Base-by-base conservation (phyloP, 2,797 vertebrate genomes). In the Rousettus madagascariensis region DNA sequence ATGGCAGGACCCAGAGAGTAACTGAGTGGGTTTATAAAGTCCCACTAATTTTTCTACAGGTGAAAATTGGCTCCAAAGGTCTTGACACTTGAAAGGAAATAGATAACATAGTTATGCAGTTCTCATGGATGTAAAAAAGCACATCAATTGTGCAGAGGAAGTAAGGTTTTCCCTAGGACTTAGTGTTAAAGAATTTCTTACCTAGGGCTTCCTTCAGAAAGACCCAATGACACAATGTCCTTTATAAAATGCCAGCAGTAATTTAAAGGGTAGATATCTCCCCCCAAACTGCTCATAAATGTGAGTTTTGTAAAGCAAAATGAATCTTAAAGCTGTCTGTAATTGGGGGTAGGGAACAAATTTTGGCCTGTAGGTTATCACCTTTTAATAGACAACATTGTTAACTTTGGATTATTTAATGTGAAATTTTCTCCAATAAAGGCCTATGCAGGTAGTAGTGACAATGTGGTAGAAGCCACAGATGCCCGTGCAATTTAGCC, bases 261-360 rank as follows among this genome's bases (percentile, higher is more conserved):
- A 77, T 46, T 89, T 87, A 41, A 72, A 94, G 57, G 43, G 36
- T 61, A 69, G 53, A 87, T n/a, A 68, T 19, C 24, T 72, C 3
- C n/a, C 36, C 49, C 7, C 6, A 71, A 69, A 85, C 6, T 82
- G 49, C 6, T 96, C 55, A 87, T 80, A 90, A 86, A 93, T 55
- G 65, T 86, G 63, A 85, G 30, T 46, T 96, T 88, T 88, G 49
- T 63, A 92, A 92, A 94, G 72, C 51, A 82, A 85, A 85, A 63
- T 68, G 59, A 63, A 74, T 77, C 61, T 91, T 65, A 87, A 86
- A 80, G 36, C 17, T 79, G 43, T 71, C 72, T 65, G 11, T 74
- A 38, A 41, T 26, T 26, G 30, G 24, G 13, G 12, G 0, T 1
- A 59, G 33, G 49, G 20, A 28, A 61, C 8, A 59, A 4, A 91